These are phyloP conservation scores for Neosalanx taihuensis DNA, from an alignment of 2,797 vertebrate genomes.

Conservation along the genomic window DNA sequence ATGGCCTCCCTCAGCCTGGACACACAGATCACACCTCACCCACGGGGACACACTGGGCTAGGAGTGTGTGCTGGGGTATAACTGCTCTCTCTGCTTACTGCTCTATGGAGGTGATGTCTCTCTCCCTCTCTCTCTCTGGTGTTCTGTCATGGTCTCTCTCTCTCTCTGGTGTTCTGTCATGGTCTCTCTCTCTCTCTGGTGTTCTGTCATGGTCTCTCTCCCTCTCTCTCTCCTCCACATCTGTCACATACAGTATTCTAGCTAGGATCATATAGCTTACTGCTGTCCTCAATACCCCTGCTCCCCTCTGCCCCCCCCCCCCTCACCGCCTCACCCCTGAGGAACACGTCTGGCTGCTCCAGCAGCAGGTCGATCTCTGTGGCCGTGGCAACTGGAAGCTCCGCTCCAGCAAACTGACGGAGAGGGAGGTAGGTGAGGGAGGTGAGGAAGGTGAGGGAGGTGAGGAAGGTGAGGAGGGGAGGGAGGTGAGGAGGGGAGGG, in stretches of 20 bases:
- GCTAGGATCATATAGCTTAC: background rate
- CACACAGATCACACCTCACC: background rate
- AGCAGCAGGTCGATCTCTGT: constrained; percentile 75
- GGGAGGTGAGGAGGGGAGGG: background rate
- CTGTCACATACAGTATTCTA: constrained; percentile 34
- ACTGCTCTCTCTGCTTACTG: constrained; percentile 40
- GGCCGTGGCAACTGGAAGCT: constrained; percentile 74
- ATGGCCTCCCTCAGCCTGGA: constrained; percentile 60
- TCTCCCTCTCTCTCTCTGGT: constrained; percentile 28
- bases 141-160: constrained; percentile 28
- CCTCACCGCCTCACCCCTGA: constrained; percentile 38
- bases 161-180: constrained; percentile 22
- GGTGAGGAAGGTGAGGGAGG: background rate
- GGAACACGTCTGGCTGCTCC: constrained; percentile 68
- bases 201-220: constrained; percentile 28
- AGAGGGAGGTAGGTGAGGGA: constrained; percentile 11
- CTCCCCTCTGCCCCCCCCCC: background rate
- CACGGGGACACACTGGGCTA: background rate
- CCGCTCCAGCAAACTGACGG: constrained; percentile 63
- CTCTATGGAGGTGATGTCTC: constrained; percentile 49
- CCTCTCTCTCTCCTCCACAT: constrained; percentile 40
- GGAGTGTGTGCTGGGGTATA: too few species aligned
- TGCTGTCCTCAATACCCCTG: background rate
- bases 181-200: constrained; percentile 27
- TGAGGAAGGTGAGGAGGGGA: background rate